phyloP scores from a whole-genome alignment of 2,888 invertebrate genomes.

The Galerucella calmariensis region DNA sequence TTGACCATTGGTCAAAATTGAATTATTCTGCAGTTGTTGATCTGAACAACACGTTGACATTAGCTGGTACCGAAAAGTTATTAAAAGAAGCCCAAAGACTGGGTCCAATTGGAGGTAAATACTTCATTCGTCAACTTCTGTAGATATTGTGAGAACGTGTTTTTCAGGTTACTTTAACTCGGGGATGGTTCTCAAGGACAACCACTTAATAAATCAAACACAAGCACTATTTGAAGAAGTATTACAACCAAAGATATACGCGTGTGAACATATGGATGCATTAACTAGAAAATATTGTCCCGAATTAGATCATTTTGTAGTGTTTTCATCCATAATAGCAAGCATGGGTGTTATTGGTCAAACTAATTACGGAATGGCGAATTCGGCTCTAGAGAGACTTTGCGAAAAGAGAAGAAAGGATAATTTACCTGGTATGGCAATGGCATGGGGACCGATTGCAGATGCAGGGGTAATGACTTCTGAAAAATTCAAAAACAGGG shows the following conservation, averaged over 20 bases:
- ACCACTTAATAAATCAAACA: constrained; percentile 68
- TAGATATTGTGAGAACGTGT: neutral
- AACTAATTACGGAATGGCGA: constrained; percentile 50
- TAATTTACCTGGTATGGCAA: constrained; percentile 48
- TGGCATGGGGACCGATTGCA: constrained; percentile 52
- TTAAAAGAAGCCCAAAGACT: constrained; percentile 61
- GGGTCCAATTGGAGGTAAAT: constrained; percentile 69
- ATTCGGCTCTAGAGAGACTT: constrained; percentile 50
- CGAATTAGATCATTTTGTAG: constrained; percentile 52
- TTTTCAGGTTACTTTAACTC: constrained; percentile 45
- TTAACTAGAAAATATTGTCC: constrained; percentile 66
- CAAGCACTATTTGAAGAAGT: constrained; percentile 67
- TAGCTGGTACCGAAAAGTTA: constrained; percentile 62
- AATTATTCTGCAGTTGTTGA: constrained; percentile 61
- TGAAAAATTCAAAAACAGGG: neutral
- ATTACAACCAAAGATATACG: constrained; percentile 69
- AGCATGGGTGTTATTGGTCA: constrained; percentile 50
- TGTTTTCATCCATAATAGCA: constrained; percentile 48
- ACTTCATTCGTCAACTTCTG: no score
- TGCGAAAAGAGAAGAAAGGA: constrained; percentile 47
- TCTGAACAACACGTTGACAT: constrained; percentile 59
- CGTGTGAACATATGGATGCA: constrained; percentile 69
- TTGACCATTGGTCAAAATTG: constrained; percentile 50
- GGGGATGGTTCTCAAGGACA: constrained; percentile 68
- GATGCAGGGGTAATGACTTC: constrained; percentile 37